phyloP scores from a whole-genome alignment of 2,113 vertebrate species.

The Chaetodon auriga region DNA sequence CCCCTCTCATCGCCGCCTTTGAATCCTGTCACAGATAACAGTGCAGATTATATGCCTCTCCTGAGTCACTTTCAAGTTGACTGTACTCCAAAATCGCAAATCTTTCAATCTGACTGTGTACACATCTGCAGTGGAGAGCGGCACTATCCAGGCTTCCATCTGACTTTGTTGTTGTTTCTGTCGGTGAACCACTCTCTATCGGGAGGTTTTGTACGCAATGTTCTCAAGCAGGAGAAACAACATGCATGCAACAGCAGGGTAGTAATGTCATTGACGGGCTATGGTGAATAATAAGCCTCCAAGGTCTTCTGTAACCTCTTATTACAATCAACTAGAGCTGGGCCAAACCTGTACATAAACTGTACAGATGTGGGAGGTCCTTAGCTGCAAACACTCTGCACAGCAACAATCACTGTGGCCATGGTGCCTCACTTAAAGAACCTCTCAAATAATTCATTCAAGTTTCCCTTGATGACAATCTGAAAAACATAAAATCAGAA shows the following conservation, averaged over 20 bases:
- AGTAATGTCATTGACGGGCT: neutral
- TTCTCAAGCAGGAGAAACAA: conserved; percentile 2
- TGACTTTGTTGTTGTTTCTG: conserved; percentile 36
- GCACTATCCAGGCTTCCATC: conserved; percentile 36
- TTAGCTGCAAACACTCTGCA: neutral
- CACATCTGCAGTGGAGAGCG: conserved; percentile 28
- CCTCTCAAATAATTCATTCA: neutral
- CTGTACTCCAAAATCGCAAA: conserved; percentile 63
- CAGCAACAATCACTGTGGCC: neutral
- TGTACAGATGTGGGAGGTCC: neutral
- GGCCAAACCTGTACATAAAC: neutral
- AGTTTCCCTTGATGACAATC: neutral
- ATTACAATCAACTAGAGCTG: neutral
- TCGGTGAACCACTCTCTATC: neutral
- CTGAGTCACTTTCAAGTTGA: conserved; percentile 70
- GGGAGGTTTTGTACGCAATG: neutral
- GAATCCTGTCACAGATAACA: conserved; percentile 75
- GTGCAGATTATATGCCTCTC: conserved; percentile 63
- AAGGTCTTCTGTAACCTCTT: neutral
- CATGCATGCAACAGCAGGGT: neutral
- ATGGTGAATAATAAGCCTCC: neutral
- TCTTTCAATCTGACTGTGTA: conserved; percentile 56
- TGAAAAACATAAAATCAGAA: neutral
- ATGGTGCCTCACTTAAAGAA: neutral
- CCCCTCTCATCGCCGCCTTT: conserved; percentile 62